These are phyloP conservation scores for Temnothorax longispinosus DNA, from an alignment of 1,140 invertebrate species.

Conservation along the genomic window DNA sequence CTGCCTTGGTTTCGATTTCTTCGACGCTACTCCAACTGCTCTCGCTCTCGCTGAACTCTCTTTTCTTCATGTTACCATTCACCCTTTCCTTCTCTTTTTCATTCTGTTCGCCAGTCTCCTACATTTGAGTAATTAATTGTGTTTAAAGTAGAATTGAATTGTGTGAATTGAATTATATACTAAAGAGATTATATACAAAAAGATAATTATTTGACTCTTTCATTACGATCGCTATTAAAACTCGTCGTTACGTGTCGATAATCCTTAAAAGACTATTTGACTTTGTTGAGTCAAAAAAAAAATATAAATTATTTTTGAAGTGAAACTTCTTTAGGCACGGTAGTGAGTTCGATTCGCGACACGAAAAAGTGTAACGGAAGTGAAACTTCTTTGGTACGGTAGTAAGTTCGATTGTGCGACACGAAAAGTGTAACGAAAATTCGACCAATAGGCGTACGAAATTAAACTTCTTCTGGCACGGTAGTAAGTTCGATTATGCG, in stretches of 20 bases:
- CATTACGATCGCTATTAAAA: neutral
- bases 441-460: too few relatives aligned
- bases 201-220: neutral
- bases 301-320: too few relatives aligned
- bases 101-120: slow-evolving; percentile 55
- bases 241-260: neutral
- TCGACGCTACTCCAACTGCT: slow-evolving; percentile 81
- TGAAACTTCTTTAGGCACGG: too few relatives aligned
- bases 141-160: neutral
- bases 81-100: slow-evolving; percentile 48
- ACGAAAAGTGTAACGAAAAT: too few relatives aligned
- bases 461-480: too few relatives aligned
- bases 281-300: too few relatives aligned
- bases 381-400: too few relatives aligned
- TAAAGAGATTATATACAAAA: neutral
- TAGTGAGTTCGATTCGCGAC: too few relatives aligned
- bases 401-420: too few relatives aligned
- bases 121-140: neutral
- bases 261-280: neutral
- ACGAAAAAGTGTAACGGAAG: too few relatives aligned
- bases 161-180: neutral
- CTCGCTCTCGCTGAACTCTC: slow-evolving; percentile 77
- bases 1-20: slow-evolving; percentile 66
- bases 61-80: slow-evolving; percentile 55
- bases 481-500: too few relatives aligned